Base-by-base conservation (phyloP, 2,113 vertebrate species). In the Theristicus caerulescens region DNA sequence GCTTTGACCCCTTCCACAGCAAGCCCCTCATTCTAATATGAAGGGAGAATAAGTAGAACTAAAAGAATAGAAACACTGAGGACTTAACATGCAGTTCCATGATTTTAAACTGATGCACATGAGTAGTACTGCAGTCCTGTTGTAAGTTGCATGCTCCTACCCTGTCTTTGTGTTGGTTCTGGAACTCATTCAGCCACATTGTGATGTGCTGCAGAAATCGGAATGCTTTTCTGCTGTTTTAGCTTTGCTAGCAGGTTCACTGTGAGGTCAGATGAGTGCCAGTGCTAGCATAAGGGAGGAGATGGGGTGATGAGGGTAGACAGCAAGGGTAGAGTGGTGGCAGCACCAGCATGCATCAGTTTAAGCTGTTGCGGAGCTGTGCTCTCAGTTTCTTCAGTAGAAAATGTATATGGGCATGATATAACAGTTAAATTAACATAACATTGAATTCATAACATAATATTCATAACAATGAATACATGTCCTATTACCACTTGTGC, bases 181-280 rank as follows among this genome's bases (percentile, higher is more conserved):
- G 67, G 67, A 90, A 80, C 54, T 82, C 61, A 21, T 82, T 74
- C 74, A 79, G 79, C 58, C 71, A 67, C 5, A 3, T 40, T 82
- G 65, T 51, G 61, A 79, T 2, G 13, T 82, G 70, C 70, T 88
- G 27, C 71, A 88, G 79, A 93, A 93, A 89, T 38, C n/a, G 46
- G 83, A 74, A 47, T 82, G 91, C 24, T 94, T 82, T 86, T 67
- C 66, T 94, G 85, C 79, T 82, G 71, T 42, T 94, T 77, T 36
- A 86, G 90, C 91, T 86, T 90, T 86, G 59, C 64, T 82, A 54
- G 85, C 88, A 88, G 82, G 71, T 93, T 97, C 76, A 42, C 7
- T 1, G 6, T 58, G 62, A 73, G 94, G 86, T 90, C 86, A 90
- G 42, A 78, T 58, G 72, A 86, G 66, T 54, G 82, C 21, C 67